phyloP scores from a whole-genome alignment of 2,797 vertebrate species.

The Leontocebus nigricollis region DNA sequence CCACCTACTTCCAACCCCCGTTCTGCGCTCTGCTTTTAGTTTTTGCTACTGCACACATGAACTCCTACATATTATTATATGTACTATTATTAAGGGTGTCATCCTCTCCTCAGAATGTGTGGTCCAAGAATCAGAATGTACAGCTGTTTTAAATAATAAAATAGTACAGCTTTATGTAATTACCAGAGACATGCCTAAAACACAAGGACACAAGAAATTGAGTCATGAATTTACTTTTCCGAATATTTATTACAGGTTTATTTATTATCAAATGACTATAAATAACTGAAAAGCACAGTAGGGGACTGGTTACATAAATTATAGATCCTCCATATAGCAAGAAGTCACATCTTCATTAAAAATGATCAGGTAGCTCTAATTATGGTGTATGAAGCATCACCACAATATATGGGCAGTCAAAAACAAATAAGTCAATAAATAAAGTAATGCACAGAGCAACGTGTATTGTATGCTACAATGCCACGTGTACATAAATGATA shows the following conservation, averaged over 20 bases:
- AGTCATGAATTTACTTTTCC: not conserved
- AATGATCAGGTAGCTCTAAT: not conserved
- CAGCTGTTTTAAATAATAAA: not conserved
- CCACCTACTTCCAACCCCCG: not conserved
- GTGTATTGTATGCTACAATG: no score
- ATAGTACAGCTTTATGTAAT: not conserved
- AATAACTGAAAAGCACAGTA: not conserved
- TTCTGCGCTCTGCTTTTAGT: not conserved
- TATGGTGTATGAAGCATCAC: not conserved
- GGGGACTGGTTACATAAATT: not conserved
- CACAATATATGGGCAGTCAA: not conserved
- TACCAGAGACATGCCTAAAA: not conserved
- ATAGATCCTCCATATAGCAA: not conserved
- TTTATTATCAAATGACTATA: not conserved
- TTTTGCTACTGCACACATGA: not conserved
- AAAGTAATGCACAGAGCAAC: not conserved
- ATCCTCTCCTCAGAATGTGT: not conserved
- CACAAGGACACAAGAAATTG: not conserved
- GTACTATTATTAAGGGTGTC: not conserved
- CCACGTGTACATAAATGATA: not conserved
- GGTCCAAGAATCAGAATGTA: not conserved
- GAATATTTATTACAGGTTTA: not conserved
- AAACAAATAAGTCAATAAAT: not conserved
- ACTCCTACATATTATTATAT: not conserved
- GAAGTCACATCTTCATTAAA: not conserved